A percentile compares a stretch with the other conserved stretches of the same genome.
phyloP scores from a whole-genome alignment of 2,888 invertebrate genomes.

The Ryuthela nishihirai region DNA sequence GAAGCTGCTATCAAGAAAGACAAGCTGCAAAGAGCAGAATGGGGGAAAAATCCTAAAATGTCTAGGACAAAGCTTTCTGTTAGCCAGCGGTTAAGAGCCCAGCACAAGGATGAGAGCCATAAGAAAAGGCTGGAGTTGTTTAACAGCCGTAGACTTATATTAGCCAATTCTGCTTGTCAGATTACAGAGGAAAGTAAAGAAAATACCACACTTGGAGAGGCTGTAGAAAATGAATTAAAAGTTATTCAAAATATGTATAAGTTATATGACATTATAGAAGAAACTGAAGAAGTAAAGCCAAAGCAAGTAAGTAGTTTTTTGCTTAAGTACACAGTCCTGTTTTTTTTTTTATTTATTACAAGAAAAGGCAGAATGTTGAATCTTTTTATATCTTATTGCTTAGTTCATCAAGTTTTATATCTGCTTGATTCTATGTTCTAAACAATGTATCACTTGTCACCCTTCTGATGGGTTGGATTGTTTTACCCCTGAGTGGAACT shows the following conservation, averaged over 20 bases:
- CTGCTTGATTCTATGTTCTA: too few relatives aligned
- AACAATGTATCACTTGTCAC: too few relatives aligned
- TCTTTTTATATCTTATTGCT: too few relatives aligned
- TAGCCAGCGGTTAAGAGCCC: conserved; percentile 4
- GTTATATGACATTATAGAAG: conserved; percentile 32
- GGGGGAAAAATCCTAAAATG: conserved; percentile 16
- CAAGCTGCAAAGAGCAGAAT: not conserved
- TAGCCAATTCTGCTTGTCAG: conserved; percentile 20
- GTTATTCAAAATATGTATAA: conserved; percentile 23
- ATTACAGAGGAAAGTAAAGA: conserved; percentile 4
- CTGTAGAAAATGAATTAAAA: too few relatives aligned
- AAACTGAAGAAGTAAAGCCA: conserved; percentile 27
- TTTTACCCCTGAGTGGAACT: too few relatives aligned
- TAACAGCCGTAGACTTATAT: conserved; percentile 23
- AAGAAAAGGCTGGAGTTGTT: conserved; percentile 18
- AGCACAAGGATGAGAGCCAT: conserved; percentile 15
- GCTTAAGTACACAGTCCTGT: too few relatives aligned
- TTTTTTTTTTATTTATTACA: too few relatives aligned
- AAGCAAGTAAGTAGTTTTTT: too few relatives aligned
- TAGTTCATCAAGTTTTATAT: too few relatives aligned
- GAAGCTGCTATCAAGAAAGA: conserved; percentile 19
- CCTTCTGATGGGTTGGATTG: too few relatives aligned
- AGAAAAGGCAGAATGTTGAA: too few relatives aligned
- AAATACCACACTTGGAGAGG: not conserved
- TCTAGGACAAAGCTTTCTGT: conserved; percentile 1